Conservation (phyloP, 2,888 invertebrate species). For the Perdita meconis region DNA sequence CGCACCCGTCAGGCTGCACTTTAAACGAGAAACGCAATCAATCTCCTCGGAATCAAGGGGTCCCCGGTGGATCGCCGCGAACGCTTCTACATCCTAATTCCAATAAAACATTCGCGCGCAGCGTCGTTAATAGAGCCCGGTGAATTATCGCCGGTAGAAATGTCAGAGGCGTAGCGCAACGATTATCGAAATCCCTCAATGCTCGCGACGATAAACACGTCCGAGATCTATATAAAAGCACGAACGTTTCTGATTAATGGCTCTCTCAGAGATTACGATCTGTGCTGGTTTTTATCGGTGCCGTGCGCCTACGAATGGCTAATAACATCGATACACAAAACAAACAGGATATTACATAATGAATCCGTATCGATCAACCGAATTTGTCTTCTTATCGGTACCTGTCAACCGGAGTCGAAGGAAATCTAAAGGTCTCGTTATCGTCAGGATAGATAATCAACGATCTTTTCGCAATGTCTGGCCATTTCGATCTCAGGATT, state of each 20-base stretch:
- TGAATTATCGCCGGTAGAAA: neutral
- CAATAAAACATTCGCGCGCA: neutral
- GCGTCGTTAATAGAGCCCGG: neutral
- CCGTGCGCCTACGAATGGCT: neutral
- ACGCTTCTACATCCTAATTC: slow-evolving; percentile 39
- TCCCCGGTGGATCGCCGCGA: slow-evolving; percentile 8
- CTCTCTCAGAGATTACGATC: neutral
- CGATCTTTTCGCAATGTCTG: too few relatives aligned
- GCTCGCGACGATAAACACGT: neutral
- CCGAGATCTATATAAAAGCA: neutral
- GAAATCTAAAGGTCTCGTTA: neutral
- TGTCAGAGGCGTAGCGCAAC: neutral
- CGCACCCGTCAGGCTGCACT: slow-evolving; percentile 44
- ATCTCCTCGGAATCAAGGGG: slow-evolving; percentile 43
- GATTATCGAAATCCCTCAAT: neutral
- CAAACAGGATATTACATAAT: neutral
- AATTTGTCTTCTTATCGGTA: neutral
- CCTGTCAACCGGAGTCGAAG: neutral
- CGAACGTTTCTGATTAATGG: neutral
- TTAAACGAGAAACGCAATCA: slow-evolving; percentile 58
- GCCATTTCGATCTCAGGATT: neutral
- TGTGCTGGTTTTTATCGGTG: neutral
- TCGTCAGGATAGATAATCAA: neutral
- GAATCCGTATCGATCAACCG: neutral
- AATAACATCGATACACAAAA: neutral